Conservation (phyloP, 2,888 invertebrate species). For the Morpho achilles region DNA sequence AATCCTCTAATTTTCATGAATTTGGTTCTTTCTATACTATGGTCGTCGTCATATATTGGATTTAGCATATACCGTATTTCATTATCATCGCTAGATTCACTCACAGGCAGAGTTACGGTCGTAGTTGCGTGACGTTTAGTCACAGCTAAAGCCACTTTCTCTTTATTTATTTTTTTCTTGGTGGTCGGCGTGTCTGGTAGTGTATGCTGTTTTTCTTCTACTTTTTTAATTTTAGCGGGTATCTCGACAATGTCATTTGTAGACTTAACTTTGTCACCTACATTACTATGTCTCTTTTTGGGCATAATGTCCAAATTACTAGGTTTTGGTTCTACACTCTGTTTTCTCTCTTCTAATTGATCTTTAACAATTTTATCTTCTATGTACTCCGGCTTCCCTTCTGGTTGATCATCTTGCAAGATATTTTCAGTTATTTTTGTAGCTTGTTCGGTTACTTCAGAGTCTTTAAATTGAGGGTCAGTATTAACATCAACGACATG, state of each 20-base stretch:
- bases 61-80: conserved; percentile 69
- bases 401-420: not conserved
- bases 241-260: conserved; percentile 6
- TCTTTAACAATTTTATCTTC: not conserved
- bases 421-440: not conserved
- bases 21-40: conserved; percentile 43
- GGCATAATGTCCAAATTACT: conserved; percentile 2
- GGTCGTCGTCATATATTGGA: conserved; percentile 53
- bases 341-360: conserved; percentile 5
- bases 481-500: conserved; percentile 29
- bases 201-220: conserved; percentile 24
- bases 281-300: conserved; percentile 11
- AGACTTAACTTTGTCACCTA: conserved; percentile 3
- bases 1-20: conserved; percentile 62
- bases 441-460: conserved; percentile 20
- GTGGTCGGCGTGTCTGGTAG: conserved; percentile 29
- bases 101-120: conserved; percentile 27
- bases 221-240: conserved; percentile 26
- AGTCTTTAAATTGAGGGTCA: conserved; percentile 36
- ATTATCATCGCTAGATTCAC: conserved; percentile 60
- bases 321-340: conserved; percentile 8
- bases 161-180: conserved; percentile 41
- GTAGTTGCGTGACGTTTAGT: conserved; percentile 47
- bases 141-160: conserved; percentile 43
- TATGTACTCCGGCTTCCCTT: not conserved